Percentiles rank a stretch among this genome's conserved stretches.
Evolutionary conservation across 2,888 invertebrate species (phyloP).

Genomic region (Congeria kusceri): DNA sequence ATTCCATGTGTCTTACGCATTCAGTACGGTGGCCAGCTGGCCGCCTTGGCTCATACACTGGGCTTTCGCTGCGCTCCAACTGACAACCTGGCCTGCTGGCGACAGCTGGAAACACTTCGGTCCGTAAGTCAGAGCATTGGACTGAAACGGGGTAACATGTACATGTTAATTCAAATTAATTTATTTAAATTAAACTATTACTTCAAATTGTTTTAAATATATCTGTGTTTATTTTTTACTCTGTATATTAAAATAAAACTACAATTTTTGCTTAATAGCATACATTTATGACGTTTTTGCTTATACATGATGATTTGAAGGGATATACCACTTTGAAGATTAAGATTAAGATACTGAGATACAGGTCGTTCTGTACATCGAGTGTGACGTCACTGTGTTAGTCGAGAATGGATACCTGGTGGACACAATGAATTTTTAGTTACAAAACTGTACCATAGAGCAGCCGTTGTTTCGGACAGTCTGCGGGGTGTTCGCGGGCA

Average conservation of each 20-base stretch:
- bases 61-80: constrained; percentile 65
- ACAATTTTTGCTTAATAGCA: too few species aligned
- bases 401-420: neutral
- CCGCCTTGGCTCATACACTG: constrained; percentile 61
- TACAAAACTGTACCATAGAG: constrained; percentile 1
- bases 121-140: constrained; percentile 44
- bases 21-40: constrained; percentile 67
- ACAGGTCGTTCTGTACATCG: too few species aligned
- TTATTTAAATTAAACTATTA: neutral
- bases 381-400: too few species aligned
- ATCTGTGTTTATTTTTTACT: too few species aligned
- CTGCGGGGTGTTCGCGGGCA: constrained; percentile 35
- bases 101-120: constrained; percentile 65
- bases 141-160: constrained; percentile 13
- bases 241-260: too few species aligned
- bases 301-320: too few species aligned
- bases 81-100: constrained; percentile 4
- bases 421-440: constrained; percentile 8
- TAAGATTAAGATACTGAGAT: too few species aligned
- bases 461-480: constrained; percentile 21
- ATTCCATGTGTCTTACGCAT: constrained; percentile 56
- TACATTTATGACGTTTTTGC: too few species aligned
- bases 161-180: neutral
- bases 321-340: too few species aligned
- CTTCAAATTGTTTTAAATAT: neutral